Conservation (phyloP, 2,888 invertebrate genomes). For the Scrobipalpa costella region DNA sequence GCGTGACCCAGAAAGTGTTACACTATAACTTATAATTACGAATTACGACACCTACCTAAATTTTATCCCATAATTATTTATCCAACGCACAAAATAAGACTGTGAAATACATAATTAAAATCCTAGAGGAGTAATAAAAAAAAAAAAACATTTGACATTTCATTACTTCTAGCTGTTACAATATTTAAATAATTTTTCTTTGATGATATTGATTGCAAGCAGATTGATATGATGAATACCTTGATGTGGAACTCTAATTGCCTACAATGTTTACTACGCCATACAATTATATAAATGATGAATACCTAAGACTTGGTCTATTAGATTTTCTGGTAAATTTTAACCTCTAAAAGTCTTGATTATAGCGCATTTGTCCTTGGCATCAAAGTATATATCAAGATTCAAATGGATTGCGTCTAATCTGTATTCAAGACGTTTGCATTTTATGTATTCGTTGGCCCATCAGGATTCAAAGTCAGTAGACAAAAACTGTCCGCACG, state of each 20-base stretch:
- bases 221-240: no score
- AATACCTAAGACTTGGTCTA: no score
- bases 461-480: conserved; percentile 39
- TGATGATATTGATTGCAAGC: no score
- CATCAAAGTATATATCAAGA: conserved; percentile 12
- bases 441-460: conserved; percentile 45
- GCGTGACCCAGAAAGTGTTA: conserved; percentile 35
- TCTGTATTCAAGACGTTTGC: conserved; percentile 56
- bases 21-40: conserved; percentile 2
- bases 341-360: conserved; percentile 13
- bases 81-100: no score
- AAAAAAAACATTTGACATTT: no score
- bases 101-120: no score
- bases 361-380: conserved; percentile 22
- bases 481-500: neutral
- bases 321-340: neutral
- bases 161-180: no score
- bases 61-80: neutral
- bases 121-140: no score
- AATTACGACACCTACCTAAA: neutral
- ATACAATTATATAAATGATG: no score
- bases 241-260: no score
- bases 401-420: conserved; percentile 35
- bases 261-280: no score
- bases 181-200: no score